These are phyloP conservation scores for Helleia helle DNA, from an alignment of 2,888 invertebrate species.

Conservation along the genomic window DNA sequence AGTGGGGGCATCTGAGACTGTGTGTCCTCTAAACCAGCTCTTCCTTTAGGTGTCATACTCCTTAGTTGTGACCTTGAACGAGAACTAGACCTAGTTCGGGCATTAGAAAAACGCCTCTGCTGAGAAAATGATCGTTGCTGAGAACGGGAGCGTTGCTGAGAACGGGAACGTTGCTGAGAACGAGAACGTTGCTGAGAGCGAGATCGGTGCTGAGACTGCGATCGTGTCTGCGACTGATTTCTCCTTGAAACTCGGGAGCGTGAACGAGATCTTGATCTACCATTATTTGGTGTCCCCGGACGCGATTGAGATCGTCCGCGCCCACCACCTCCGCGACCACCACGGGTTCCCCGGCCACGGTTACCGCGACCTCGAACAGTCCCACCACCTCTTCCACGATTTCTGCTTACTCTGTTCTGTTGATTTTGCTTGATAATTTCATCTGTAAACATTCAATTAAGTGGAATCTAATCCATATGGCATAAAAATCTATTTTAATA, in stretches of 20 bases:
- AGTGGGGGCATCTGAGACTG: conserved; percentile 39
- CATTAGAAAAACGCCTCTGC: conserved; percentile 35
- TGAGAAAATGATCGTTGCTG: conserved; percentile 22
- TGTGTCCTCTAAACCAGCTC: conserved; percentile 50
- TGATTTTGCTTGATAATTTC: conserved; percentile 55
- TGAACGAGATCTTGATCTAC: conserved; percentile 25
- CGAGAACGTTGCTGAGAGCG: conserved; percentile 37
- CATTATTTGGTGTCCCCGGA: conserved; percentile 13
- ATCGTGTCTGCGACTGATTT: conserved; percentile 25
- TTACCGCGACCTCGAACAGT: conserved; percentile 27
- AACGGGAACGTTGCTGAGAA: conserved; percentile 26
- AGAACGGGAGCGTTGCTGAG: conserved; percentile 22
- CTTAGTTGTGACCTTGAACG: conserved; percentile 49
- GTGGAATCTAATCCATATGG: conserved; percentile 3
- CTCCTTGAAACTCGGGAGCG: conserved; percentile 20
- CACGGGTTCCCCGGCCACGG: conserved; percentile 29
- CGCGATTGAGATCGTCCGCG: conserved; percentile 32
- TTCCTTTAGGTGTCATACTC: conserved; percentile 52
- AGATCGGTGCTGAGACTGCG: conserved; percentile 34
- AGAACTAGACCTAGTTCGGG: conserved; percentile 43
- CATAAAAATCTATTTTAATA: conserved; percentile 10
- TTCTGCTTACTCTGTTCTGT: conserved; percentile 46
- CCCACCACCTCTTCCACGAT: conserved; percentile 45
- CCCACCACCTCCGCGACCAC: conserved; percentile 32
- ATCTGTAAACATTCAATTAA: conserved; percentile 35